A percentile compares a stretch with the other conserved stretches of the same genome.
phyloP scores from a whole-genome alignment of 2,888 invertebrate species.

The Amphipyra tragopoginis region DNA sequence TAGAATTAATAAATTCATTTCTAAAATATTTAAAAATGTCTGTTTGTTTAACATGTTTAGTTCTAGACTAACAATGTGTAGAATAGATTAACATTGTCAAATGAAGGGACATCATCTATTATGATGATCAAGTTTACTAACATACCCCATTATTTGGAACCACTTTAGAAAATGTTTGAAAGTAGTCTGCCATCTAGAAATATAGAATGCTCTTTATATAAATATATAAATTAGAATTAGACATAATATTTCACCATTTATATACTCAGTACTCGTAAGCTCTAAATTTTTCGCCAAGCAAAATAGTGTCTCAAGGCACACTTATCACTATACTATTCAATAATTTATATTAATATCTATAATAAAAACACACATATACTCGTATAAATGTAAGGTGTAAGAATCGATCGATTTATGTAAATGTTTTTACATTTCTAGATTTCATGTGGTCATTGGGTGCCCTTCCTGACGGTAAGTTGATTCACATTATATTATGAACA shows the following conservation, averaged over 20 bases:
- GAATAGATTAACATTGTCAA: constrained; percentile 86
- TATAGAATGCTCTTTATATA: constrained; percentile 77
- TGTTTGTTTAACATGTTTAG: constrained; percentile 90
- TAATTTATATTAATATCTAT: constrained; percentile 65
- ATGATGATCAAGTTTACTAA: constrained; percentile 79
- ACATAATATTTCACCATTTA: constrained; percentile 68
- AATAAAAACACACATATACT: constrained; percentile 68
- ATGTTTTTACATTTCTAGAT: constrained; percentile 95
- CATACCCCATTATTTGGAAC: constrained; percentile 80
- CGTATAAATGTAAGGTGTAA: constrained; percentile 81
- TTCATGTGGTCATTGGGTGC: constrained; percentile 99
- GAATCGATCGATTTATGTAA: constrained; percentile 89
- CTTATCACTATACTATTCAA: constrained; percentile 65
- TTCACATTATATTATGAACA: constrained; percentile 79
- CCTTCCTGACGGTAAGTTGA: constrained; percentile 98
- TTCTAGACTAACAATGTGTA: constrained; percentile 88
- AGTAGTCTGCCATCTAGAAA: constrained; percentile 77
- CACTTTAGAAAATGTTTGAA: constrained; percentile 76
- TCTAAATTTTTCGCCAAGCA: constrained; percentile 86
- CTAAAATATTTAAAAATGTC: constrained; percentile 87
- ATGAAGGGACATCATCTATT: constrained; percentile 69
- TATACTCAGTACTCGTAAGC: constrained; percentile 73
- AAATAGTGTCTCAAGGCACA: constrained; percentile 89
- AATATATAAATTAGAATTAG: constrained; percentile 72
- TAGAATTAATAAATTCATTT: constrained; percentile 89